phyloP scores from a whole-genome alignment of 1,140 invertebrate species.

The Drosophila repletoides region DNA sequence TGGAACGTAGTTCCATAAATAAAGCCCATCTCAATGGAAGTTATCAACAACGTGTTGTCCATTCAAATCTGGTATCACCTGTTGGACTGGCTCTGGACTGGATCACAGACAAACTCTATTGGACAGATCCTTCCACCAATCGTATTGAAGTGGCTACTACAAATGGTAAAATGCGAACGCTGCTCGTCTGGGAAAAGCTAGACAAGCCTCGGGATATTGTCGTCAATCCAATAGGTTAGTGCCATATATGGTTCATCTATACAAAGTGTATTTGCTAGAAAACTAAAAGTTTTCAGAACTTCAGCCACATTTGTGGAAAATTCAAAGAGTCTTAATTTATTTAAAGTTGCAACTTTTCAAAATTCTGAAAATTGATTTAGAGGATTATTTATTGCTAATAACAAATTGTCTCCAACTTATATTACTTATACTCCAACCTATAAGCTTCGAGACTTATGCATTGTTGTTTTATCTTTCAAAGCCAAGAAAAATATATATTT shows the following conservation, averaged over 20 bases:
- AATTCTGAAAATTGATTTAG: no score
- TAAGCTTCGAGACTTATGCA: no score
- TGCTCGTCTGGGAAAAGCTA: conserved; percentile 91
- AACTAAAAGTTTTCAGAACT: no score
- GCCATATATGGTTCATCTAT: neutral
- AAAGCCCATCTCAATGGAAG: conserved; percentile 90
- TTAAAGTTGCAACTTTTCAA: no score
- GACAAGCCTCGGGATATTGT: conserved; percentile 93
- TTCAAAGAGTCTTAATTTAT: no score
- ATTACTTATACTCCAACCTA: no score
- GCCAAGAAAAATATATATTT: neutral
- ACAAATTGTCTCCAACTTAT: no score
- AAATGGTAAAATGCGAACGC: conserved; percentile 89
- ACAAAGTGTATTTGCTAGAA: neutral
- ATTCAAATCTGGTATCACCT: conserved; percentile 84
- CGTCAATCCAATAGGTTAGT: conserved; percentile 88
- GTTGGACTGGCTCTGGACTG: conserved; percentile 92
- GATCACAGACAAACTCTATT: conserved; percentile 93
- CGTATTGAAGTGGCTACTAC: conserved; percentile 92
- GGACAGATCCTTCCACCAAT: conserved; percentile 92
- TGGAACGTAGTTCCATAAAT: conserved; percentile 91
- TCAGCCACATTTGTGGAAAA: no score
- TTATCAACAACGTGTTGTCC: conserved; percentile 87
- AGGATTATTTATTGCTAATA: no score
- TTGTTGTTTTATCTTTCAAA: no score